Percentiles rank a stretch among this genome's conserved stretches.
phyloP scores from a whole-genome alignment of 1,140 invertebrate species.

The Euwallacea similis region DNA sequence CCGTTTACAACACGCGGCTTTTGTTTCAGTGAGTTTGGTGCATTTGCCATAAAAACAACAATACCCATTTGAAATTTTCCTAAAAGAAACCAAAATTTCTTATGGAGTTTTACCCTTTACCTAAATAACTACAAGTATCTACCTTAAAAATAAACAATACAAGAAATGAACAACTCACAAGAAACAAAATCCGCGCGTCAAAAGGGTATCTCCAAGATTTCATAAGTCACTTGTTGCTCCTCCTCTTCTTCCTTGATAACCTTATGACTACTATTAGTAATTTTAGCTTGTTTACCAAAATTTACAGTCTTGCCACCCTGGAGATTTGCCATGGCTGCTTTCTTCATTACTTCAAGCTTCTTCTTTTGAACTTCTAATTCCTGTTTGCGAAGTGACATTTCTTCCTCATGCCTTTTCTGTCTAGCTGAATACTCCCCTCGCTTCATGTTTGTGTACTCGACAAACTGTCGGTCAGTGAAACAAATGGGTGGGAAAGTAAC shows the following conservation, averaged over 20 bases:
- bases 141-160: constrained; percentile 5
- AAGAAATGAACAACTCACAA: constrained; percentile 28
- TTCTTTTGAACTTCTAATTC: constrained; percentile 35
- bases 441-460: constrained; percentile 38
- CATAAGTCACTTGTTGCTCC: neutral
- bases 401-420: constrained; percentile 35
- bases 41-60: neutral
- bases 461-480: constrained; percentile 35
- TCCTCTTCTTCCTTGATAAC: constrained; percentile 14
- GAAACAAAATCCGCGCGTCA: constrained; percentile 15
- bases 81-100: too few relatives aligned
- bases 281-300: constrained; percentile 35
- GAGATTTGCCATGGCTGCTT: constrained; percentile 32
- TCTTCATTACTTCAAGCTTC: constrained; percentile 36
- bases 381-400: constrained; percentile 21
- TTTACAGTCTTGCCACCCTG: constrained; percentile 28
- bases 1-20: neutral
- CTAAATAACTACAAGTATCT: neutral
- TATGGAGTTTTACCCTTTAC: too few relatives aligned
- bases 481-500: constrained; percentile 36
- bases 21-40: neutral
- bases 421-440: constrained; percentile 29
- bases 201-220: too few relatives aligned
- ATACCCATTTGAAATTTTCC: too few relatives aligned
- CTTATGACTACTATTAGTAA: constrained; percentile 20